These are phyloP conservation scores for Amazona ochrocephala DNA, from an alignment of 2,797 vertebrate species.

Conservation along the genomic window DNA sequence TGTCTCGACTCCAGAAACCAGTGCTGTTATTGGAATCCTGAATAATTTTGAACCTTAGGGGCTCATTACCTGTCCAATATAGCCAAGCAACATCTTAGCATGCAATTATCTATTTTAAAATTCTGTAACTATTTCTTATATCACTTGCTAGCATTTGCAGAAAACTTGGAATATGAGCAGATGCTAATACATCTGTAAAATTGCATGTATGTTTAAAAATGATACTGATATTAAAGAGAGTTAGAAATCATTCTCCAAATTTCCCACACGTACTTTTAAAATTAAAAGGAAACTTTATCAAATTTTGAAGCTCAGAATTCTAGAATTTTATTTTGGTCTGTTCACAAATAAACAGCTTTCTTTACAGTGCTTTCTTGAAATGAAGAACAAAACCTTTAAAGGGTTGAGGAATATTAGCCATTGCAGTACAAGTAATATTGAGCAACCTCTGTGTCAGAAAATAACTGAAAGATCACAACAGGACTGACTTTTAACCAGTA, in stretches of 20 bases:
- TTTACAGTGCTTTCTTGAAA: background rate
- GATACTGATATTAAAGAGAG: background rate
- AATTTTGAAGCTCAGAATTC: background rate
- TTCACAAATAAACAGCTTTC: background rate
- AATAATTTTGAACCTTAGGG: background rate
- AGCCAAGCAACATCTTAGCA: background rate
- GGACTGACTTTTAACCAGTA: background rate
- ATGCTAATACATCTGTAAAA: background rate
- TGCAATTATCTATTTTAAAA: background rate
- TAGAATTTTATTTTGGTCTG: background rate
- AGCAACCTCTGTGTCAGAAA: background rate
- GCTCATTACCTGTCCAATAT: background rate
- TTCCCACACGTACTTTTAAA: background rate
- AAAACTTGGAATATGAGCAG: background rate
- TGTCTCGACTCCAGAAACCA: background rate
- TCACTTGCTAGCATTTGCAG: background rate
- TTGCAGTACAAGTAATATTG: background rate
- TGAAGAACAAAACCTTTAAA: background rate
- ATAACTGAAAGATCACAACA: background rate
- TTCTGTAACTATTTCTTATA: background rate
- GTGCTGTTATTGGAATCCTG: background rate
- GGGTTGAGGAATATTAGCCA: background rate
- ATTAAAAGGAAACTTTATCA: background rate
- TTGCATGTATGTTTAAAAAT: background rate
- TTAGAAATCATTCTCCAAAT: background rate